Conservation (phyloP, 2,888 invertebrate species). For the Taenaris catops region DNA sequence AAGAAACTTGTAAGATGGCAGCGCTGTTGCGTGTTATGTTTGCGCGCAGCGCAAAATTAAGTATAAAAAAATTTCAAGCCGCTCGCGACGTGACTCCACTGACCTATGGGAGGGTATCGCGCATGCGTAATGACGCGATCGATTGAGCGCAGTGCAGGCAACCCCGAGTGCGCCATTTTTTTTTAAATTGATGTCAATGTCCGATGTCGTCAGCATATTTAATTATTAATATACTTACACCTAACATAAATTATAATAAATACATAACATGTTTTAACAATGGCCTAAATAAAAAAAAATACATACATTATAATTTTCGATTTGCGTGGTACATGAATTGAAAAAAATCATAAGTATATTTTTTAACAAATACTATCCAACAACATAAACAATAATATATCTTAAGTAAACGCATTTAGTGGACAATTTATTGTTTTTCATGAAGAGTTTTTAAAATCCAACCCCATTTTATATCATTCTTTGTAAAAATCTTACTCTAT, state of each 20-base stretch:
- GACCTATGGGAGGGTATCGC: constrained; percentile 43
- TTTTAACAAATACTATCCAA: not conserved
- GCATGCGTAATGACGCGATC: constrained; percentile 60
- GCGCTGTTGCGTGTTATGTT: no score
- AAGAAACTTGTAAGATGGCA: no score
- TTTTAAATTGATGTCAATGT: constrained; percentile 56
- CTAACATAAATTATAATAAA: not conserved
- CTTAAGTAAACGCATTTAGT: no score
- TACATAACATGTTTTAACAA: not conserved
- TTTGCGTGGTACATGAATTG: no score
- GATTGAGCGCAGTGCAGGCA: constrained; percentile 75
- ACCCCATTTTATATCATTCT: no score
- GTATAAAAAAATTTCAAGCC: no score
- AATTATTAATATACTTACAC: constrained; percentile 14
- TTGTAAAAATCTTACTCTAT: no score
- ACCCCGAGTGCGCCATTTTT: constrained; percentile 52
- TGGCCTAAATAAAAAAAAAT: constrained; percentile 1
- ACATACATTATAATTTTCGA: no score
- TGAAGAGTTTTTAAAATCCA: no score
- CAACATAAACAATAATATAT: no score
- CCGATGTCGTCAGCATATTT: constrained; percentile 27
- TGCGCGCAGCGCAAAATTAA: no score
- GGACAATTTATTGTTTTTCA: no score
- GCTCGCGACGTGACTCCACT: constrained; percentile 49
- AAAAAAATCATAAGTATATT: not conserved